phyloP scores from a whole-genome alignment of 2,113 vertebrate genomes.

The Urocolius indicus region DNA sequence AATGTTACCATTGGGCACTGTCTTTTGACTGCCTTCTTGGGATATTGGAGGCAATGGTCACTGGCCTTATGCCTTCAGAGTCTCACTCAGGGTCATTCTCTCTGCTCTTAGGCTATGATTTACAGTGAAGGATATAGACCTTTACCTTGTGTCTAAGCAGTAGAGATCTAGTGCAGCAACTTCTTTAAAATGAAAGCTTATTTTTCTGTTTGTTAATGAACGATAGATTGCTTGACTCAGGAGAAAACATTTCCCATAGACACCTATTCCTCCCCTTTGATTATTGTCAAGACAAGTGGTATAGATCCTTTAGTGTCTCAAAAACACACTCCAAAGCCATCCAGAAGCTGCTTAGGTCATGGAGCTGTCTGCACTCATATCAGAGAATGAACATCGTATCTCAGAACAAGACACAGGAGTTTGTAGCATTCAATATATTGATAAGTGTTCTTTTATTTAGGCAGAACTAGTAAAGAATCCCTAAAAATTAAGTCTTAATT shows the following conservation, averaged over 20 bases:
- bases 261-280: background rate
- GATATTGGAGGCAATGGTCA: accelerated
- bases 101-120: background rate
- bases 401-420: background rate
- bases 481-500: background rate
- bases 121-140: background rate
- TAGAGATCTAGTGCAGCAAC: background rate
- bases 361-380: background rate
- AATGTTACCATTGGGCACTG: background rate
- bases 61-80: background rate
- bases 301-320: background rate
- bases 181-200: background rate
- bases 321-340: background rate
- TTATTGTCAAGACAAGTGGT: background rate
- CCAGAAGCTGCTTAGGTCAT: background rate
- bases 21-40: background rate
- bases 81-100: background rate
- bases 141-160: background rate
- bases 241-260: background rate
- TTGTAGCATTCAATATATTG: background rate
- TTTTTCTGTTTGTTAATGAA: background rate
- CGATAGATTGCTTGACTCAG: background rate
- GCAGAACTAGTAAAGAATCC: background rate
- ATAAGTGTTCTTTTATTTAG: background rate
- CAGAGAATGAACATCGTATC: background rate